Percentiles rank a stretch among this genome's conserved stretches.
These are phyloP conservation scores for Leptura quadrifasciata DNA, from an alignment of 2,888 invertebrate genomes.

Conservation along the genomic window DNA sequence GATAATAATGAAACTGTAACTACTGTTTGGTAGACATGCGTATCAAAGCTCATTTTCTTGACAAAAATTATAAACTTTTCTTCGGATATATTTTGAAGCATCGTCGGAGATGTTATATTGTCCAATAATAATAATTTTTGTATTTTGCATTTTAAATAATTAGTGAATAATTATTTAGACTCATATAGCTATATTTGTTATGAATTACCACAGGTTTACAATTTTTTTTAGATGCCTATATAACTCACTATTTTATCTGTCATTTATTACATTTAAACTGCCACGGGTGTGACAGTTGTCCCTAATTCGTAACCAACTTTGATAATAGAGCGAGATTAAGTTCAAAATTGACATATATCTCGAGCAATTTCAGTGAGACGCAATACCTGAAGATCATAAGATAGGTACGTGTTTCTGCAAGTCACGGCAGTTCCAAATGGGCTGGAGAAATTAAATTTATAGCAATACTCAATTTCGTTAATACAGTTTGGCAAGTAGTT, in stretches of 20 bases:
- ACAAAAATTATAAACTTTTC: no score
- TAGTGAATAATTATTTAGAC: no score
- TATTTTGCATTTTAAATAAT: no score
- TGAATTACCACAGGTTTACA: no score
- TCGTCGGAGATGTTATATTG: no score
- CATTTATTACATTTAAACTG: background rate
- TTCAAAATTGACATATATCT: conserved; percentile 34
- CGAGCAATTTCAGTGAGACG: conserved; percentile 28
- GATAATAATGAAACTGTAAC: no score
- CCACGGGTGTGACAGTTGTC: conserved; percentile 2
- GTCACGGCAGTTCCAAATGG: conserved; percentile 44
- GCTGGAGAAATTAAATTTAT: conserved; percentile 62
- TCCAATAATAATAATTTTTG: no score
- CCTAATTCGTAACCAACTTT: conserved; percentile 20
- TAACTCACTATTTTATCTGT: background rate
- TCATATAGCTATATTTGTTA: no score
- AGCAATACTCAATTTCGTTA: conserved; percentile 67
- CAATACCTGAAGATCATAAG: conserved; percentile 53
- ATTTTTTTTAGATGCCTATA: no score
- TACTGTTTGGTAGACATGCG: no score
- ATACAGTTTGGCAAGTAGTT: conserved; percentile 65
- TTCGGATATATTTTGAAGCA: no score
- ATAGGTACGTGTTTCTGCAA: conserved; percentile 53
- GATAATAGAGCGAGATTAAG: conserved; percentile 33
- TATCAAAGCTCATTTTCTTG: no score